Percentiles rank a stretch among this genome's conserved stretches.
phyloP scores from a whole-genome alignment of 2,888 invertebrate species.

The Dione juno region DNA sequence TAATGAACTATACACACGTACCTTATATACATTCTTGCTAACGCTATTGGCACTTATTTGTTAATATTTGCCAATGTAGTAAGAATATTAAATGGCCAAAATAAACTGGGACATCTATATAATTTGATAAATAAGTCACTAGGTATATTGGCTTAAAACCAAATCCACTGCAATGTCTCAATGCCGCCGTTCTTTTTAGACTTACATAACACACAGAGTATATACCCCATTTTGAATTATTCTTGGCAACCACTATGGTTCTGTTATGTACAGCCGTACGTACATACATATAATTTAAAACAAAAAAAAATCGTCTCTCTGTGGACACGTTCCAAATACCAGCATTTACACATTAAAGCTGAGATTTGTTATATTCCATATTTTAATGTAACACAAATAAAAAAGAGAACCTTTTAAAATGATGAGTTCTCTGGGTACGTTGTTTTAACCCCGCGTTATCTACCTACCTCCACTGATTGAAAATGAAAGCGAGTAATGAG shows the following conservation, averaged over 20 bases:
- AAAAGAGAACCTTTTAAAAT: slow-evolving; percentile 40
- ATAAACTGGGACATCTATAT: background rate
- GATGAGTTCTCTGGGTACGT: slow-evolving; percentile 39
- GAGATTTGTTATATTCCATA: slow-evolving; percentile 25
- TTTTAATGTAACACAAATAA: slow-evolving; percentile 33
- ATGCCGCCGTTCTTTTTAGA: slow-evolving; percentile 44
- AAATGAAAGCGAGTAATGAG: slow-evolving; percentile 38
- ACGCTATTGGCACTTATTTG: too few relatives aligned
- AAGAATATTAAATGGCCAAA: slow-evolving; percentile 6
- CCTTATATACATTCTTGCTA: too few relatives aligned
- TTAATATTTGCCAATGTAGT: background rate
- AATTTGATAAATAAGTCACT: slow-evolving; percentile 37
- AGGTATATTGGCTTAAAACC: slow-evolving; percentile 40
- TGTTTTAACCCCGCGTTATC: slow-evolving; percentile 34
- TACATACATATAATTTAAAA: slow-evolving; percentile 49
- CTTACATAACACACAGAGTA: slow-evolving; percentile 22
- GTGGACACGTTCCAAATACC: slow-evolving; percentile 32
- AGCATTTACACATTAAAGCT: slow-evolving; percentile 20
- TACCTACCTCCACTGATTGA: slow-evolving; percentile 36
- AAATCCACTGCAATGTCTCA: slow-evolving; percentile 40
- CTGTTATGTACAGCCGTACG: slow-evolving; percentile 40
- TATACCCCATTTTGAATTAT: slow-evolving; percentile 51
- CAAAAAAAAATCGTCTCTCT: slow-evolving; percentile 49
- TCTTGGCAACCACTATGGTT: slow-evolving; percentile 54
- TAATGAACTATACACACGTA: too few relatives aligned